phyloP scores from a whole-genome alignment of 2,113 vertebrate species.

The Myxocyprinus asiaticus region DNA sequence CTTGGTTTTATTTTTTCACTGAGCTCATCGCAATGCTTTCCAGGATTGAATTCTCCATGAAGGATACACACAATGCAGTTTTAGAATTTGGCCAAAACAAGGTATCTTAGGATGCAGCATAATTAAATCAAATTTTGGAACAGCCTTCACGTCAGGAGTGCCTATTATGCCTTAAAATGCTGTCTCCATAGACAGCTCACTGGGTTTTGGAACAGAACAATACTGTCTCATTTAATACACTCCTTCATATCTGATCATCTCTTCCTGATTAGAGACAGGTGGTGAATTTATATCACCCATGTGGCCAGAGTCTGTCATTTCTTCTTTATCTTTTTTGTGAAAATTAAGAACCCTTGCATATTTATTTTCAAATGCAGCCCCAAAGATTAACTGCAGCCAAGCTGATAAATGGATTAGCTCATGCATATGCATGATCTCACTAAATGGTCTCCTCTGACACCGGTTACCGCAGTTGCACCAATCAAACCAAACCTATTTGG shows the following conservation, averaged over 20 bases:
- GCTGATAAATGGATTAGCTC: constrained; percentile 69
- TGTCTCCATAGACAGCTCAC: too few species aligned
- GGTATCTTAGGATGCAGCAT: too few species aligned
- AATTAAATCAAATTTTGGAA: too few species aligned
- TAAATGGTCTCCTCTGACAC: constrained; percentile 67
- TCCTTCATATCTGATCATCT: constrained; percentile 4
- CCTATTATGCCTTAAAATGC: too few species aligned
- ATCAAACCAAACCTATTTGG: constrained; percentile 56
- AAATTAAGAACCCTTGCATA: constrained; percentile 57
- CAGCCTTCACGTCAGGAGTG: too few species aligned
- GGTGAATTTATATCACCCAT: constrained; percentile 25
- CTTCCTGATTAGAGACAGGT: constrained; percentile 45
- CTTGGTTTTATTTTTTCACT: too few species aligned
- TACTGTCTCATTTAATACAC: neutral
- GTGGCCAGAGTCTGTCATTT: neutral
- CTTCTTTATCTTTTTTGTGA: neutral
- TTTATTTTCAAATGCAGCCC: constrained; percentile 54
- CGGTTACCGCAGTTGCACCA: constrained; percentile 66
- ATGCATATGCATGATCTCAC: constrained; percentile 75
- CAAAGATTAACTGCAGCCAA: constrained; percentile 68
- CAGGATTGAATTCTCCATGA: too few species aligned
- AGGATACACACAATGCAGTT: too few species aligned
- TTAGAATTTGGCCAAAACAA: too few species aligned
- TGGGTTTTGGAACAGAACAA: neutral
- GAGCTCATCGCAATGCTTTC: too few species aligned